phyloP scores from a whole-genome alignment of 2,797 vertebrate genomes.

The Staurois parvus region DNA sequence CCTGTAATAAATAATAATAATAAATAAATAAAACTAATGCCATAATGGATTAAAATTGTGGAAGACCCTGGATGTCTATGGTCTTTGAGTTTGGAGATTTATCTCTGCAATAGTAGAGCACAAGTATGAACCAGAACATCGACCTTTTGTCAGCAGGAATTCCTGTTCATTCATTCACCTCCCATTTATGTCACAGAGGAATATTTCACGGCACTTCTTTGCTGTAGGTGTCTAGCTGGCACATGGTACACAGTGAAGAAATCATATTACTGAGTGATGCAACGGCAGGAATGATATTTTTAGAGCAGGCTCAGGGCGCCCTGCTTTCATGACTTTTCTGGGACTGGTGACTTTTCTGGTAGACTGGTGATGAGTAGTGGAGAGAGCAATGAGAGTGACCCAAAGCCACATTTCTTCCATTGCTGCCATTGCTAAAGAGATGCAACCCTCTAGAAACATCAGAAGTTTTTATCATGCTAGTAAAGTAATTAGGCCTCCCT shows the following conservation, averaged over 20 bases:
- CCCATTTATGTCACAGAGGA: too few relatives aligned
- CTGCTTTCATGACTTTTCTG: conserved; percentile 33
- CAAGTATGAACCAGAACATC: too few relatives aligned
- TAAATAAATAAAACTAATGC: too few relatives aligned
- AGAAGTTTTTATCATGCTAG: conserved; percentile 20
- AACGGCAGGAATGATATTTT: conserved; percentile 24
- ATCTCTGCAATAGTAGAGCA: too few relatives aligned
- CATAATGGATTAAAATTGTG: too few relatives aligned
- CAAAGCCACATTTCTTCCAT: conserved; percentile 34
- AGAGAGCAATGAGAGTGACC: conserved; percentile 36
- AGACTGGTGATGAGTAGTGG: not conserved
- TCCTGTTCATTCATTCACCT: too few relatives aligned
- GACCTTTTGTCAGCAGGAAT: too few relatives aligned
- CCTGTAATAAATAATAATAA: too few relatives aligned
- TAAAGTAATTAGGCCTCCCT: conserved; percentile 24
- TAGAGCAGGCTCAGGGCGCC: conserved; percentile 1
- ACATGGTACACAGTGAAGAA: not conserved
- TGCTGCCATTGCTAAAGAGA: conserved; percentile 17
- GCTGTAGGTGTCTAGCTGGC: not conserved
- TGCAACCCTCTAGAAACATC: conserved; percentile 1
- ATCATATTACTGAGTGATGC: not conserved
- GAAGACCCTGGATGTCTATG: too few relatives aligned
- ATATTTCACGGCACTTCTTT: too few relatives aligned
- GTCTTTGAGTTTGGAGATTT: too few relatives aligned
- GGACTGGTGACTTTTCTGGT: conserved; percentile 11